A percentile compares a stretch with the other conserved stretches of the same genome.
Conservation (phyloP, 92 coral and sea anemone species). For the Actinernus sp. region DNA sequence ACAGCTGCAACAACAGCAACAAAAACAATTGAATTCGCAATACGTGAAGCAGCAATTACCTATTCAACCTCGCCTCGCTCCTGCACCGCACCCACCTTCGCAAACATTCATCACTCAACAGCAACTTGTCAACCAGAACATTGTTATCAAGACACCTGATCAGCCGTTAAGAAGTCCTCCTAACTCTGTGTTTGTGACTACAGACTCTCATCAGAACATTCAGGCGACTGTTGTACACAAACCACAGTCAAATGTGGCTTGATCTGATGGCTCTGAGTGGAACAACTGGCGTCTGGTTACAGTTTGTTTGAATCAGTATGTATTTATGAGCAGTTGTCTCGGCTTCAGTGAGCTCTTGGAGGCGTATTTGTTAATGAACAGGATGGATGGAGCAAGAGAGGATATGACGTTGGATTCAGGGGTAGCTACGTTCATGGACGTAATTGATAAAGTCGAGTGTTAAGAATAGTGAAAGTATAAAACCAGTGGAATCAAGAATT, state of each 20-base stretch:
- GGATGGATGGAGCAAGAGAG: too few relatives aligned
- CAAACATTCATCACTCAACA: constrained; percentile 80
- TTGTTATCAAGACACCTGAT: constrained; percentile 77
- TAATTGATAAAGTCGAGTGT: too few relatives aligned
- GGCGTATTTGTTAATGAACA: too few relatives aligned
- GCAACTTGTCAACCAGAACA: constrained; percentile 63
- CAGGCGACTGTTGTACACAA: constrained; percentile 83
- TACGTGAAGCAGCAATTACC: constrained; percentile 86
- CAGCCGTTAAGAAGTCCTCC: constrained; percentile 86
- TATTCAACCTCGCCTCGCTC: constrained; percentile 95
- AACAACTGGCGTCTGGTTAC: too few relatives aligned
- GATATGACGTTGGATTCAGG: too few relatives aligned
- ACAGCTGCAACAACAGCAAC: constrained; percentile 78
- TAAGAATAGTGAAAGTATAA: too few relatives aligned
- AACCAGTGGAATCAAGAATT: too few relatives aligned
- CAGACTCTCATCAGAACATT: constrained; percentile 72
- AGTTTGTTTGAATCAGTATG: too few relatives aligned
- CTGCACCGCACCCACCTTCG: constrained; percentile 89
- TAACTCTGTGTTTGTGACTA: constrained; percentile 71
- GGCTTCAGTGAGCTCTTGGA: too few relatives aligned
- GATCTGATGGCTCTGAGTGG: constrained; percentile 25
- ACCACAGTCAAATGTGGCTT: constrained; percentile 93
- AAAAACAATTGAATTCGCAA: constrained; percentile 76
- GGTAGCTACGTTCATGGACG: too few relatives aligned
- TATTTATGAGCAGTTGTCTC: too few relatives aligned